phyloP scores from a whole-genome alignment of 1,140 invertebrate genomes.

The Pantala flavescens region DNA sequence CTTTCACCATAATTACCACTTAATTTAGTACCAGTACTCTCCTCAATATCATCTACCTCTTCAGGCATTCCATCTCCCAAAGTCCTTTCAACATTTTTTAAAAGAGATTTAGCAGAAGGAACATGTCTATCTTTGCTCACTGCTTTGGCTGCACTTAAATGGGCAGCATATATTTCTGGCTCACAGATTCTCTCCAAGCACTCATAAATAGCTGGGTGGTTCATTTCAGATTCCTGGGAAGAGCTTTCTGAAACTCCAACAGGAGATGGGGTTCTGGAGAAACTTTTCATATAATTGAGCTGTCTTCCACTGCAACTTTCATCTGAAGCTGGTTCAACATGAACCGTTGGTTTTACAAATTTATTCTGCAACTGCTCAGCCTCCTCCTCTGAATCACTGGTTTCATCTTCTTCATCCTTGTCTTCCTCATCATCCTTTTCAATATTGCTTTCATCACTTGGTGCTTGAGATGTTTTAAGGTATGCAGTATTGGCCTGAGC shows the following conservation, averaged over 20 bases:
- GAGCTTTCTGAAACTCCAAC: constrained; percentile 33
- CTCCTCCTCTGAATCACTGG: neutral
- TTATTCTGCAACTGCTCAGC: neutral
- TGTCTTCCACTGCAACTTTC: constrained; percentile 23
- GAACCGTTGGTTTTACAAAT: constrained; percentile 19
- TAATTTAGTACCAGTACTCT: neutral
- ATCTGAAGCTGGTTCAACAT: constrained; percentile 19
- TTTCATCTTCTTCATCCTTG: neutral
- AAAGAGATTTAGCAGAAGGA: neutral
- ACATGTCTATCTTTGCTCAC: neutral
- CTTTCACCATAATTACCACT: neutral
- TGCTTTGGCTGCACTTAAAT: constrained; percentile 31
- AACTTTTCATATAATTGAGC: constrained; percentile 37
- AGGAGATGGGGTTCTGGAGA: constrained; percentile 36
- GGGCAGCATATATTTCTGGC: constrained; percentile 31
- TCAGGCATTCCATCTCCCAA: neutral
- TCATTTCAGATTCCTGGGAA: constrained; percentile 28
- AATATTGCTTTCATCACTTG: neutral
- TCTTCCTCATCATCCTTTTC: neutral
- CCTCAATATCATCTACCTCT: neutral
- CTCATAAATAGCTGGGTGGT: constrained; percentile 34
- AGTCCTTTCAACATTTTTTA: neutral
- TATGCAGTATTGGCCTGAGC: neutral
- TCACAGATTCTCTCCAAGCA: constrained; percentile 36
- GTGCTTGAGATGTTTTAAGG: neutral